Base-by-base conservation (phyloP, 2,113 vertebrate genomes). In the Oostethus manadensis region DNA sequence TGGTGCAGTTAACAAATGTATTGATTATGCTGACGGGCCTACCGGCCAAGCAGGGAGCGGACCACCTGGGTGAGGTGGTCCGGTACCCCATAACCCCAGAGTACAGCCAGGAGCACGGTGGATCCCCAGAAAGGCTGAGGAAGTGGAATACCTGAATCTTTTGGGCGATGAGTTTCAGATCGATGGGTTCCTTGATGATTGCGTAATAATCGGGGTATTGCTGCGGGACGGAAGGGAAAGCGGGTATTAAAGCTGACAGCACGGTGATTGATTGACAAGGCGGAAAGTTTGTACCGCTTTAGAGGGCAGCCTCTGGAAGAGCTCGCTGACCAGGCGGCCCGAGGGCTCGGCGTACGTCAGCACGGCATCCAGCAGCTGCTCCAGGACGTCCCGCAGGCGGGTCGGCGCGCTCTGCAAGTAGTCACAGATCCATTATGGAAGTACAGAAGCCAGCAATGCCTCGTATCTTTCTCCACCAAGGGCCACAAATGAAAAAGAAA, bases 191-290 rank as follows among this genome's bases (percentile, higher is more conserved):
- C 84, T 99, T 99, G 82, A 99, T 99, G 88, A 99, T 93, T 82
- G 95, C 94, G 84, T 95, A 99, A 91, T 99, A 99, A 89, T 99
- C 96, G 77, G 97, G 97, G 86, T 99, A 99, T 94, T 99, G 97
- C 97, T 99, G 79, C 60, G 90, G 82, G 75, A 63, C 73, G 62
- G 22, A 33, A 17, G 44, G 50, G 1, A 77, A 48, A 70, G 6
- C 29, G 16, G 3, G 51, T 8, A 53, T 76, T 13, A 77, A 58
- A 68, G 15, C 6, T 17, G 13, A 48, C n/a, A 10, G 22, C 40
- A 13, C 43, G 9, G 33, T 47, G 4, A 21, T 2, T 20, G 1
- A 21, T 40, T 66, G 14, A 38, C 16, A 35, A 42, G 3, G 6
- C 11, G 17, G 54, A 18, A 35, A 11, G 11, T 20, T 86, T 79